Base-by-base conservation (phyloP, 2,888 invertebrate species). In the Athalia cordata region DNA sequence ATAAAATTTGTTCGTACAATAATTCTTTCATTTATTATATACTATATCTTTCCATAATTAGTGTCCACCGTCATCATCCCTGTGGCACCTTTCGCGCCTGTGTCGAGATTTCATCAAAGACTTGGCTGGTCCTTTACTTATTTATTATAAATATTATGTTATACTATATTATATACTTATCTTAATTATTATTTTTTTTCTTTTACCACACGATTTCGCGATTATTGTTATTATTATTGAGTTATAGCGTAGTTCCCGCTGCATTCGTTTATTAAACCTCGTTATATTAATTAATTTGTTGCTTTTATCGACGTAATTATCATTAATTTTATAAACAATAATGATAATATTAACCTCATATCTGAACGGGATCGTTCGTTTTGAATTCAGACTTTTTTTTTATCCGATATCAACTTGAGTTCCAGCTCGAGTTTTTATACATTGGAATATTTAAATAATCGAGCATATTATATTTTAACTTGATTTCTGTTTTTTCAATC, bases 21-120 rank as follows among this genome's bases (percentile, higher is more conserved):
- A 59, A 47, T 29, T 29, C n/a, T 29, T 29, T 29, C 29, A 29
- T 29, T 29, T 29, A 29, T 29, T 29, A 29, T 2, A 72, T 72
- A 72, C 57, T 13, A 15, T 59, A 72, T 72, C 43, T 43, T 59
- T 72, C 47, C 57, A 68, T 61, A 29, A 65, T 59, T 72, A 59
- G 72, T 72, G 57, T 15, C 13, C 57, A 72, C 57, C 72, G 59
- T 59, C 72, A 13, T 72, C 57, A 72, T 59, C 47, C 70, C 70
- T 72, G 70, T 72, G 70, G 70, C 70, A 72, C 70, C 70, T 72
- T 45, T 55, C 50, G 52, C 72, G 72, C 72, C 72, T 47, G 57
- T n/a, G 72, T 72, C 72, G 72, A 72, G 57, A 72, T 72, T 59
- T 59, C 47, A 59, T 57, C 72, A 72, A 72, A 72, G 72, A 72